These are phyloP conservation scores for Tenualosa ilisha DNA, from an alignment of 2,797 vertebrate genomes.

Conservation along the genomic window DNA sequence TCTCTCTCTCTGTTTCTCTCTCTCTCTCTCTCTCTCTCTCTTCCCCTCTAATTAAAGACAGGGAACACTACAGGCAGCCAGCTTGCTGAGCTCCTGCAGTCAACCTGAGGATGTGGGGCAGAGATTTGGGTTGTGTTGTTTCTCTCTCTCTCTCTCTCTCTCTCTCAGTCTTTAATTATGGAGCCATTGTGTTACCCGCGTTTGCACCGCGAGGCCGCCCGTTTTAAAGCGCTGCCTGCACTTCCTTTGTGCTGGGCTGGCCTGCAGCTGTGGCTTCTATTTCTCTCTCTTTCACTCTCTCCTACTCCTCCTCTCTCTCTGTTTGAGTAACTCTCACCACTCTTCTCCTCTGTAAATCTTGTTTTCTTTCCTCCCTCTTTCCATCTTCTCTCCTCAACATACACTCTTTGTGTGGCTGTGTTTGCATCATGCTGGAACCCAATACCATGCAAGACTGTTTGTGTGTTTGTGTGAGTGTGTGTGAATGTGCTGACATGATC, in stretches of 20 bases:
- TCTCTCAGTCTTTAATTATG: constrained; percentile 45
- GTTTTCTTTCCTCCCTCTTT: not conserved
- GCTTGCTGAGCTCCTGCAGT: constrained; percentile 28
- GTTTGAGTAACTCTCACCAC: not conserved
- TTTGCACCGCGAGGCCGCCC: constrained; percentile 39
- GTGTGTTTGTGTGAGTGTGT: not conserved
- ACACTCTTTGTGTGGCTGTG: not conserved
- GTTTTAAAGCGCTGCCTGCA: constrained; percentile 46
- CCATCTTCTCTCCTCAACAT: not conserved
- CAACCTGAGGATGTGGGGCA: constrained; percentile 31
- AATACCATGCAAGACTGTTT: not conserved
- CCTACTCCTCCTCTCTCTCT: not conserved
- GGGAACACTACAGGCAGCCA: constrained; percentile 37
- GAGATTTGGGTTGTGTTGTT: constrained; percentile 29
- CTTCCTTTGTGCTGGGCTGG: constrained; percentile 49
- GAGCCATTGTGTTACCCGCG: constrained; percentile 47
- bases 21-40: not conserved
- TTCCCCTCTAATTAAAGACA: constrained; percentile 42
- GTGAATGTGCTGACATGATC: not conserved
- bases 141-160: not conserved
- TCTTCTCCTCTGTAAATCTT: not conserved
- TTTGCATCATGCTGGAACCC: not conserved
- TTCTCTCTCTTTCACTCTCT: not conserved
- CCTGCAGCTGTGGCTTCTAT: constrained; percentile 39
- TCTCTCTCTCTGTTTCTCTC: not conserved